phyloP scores from a whole-genome alignment of 2,113 vertebrate genomes.

The Bombycilla garrulus region DNA sequence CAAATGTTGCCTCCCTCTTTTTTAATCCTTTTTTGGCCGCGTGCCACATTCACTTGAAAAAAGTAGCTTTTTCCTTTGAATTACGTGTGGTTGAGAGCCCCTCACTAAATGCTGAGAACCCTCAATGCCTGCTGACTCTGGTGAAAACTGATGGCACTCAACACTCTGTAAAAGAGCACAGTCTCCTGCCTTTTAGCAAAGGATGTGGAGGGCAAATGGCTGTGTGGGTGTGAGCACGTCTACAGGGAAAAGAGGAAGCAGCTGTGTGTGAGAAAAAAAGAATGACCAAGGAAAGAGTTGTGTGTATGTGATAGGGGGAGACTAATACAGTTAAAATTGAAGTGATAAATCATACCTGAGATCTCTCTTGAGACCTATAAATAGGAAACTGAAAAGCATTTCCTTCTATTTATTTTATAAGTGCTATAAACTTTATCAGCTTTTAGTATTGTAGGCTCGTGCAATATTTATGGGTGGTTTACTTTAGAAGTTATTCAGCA shows the following conservation, averaged over 20 bases:
- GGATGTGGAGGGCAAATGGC: conserved; percentile 53
- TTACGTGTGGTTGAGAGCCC: background rate
- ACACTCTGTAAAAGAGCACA: background rate
- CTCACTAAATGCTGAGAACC: conserved; percentile 15
- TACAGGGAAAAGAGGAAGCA: conserved; percentile 50
- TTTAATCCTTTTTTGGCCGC: background rate
- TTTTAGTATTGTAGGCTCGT: conserved; percentile 77
- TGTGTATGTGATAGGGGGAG: conserved; percentile 20
- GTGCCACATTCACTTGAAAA: background rate
- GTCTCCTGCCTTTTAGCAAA: conserved; percentile 34
- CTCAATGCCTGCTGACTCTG: conserved; percentile 41
- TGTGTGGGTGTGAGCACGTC: conserved; percentile 45
- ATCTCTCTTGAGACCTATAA: conserved; percentile 73
- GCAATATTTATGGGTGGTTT: conserved; percentile 79
- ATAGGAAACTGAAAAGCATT: conserved; percentile 79
- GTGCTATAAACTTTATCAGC: conserved; percentile 82
- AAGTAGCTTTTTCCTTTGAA: conserved; percentile 21
- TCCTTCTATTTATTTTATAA: conserved; percentile 83
- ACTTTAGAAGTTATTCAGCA: conserved; percentile 76
- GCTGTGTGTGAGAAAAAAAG: conserved; percentile 30
- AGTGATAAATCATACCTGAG: conserved; percentile 78
- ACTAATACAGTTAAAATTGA: conserved; percentile 75
- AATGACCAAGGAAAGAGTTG: conserved; percentile 29
- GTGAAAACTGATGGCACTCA: conserved; percentile 41
- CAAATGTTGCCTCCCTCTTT: conserved; percentile 52